A percentile compares a stretch with the other conserved stretches of the same genome.
Evolutionary conservation across 2,113 vertebrate species (phyloP).

Genomic region (Brachyhypopomus gauderio): DNA sequence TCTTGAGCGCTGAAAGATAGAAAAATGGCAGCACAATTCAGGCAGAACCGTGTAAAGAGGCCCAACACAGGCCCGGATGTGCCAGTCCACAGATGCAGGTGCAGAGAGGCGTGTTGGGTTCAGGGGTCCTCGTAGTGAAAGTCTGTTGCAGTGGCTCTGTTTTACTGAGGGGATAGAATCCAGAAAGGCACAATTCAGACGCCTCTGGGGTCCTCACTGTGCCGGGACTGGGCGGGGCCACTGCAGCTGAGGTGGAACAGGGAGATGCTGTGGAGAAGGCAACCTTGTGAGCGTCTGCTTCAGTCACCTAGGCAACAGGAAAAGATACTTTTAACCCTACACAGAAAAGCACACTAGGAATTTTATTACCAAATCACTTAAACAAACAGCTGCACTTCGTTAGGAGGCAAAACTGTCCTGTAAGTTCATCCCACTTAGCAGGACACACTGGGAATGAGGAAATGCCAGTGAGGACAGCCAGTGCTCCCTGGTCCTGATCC

Average conservation of each 20-base stretch:
- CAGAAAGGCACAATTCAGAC: neutral
- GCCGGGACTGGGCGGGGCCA: neutral
- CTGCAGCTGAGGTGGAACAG: neutral
- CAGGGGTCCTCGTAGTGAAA: neutral
- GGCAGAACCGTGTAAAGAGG: neutral
- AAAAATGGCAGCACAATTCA: neutral
- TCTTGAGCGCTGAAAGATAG: neutral
- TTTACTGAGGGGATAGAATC: neutral
- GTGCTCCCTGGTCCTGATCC: no score
- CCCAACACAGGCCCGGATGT: neutral
- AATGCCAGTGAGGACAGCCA: no score
- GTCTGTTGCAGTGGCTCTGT: no score
- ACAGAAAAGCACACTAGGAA: neutral
- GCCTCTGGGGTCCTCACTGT: neutral
- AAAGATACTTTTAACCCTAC: neutral
- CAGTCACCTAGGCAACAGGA: constrained; percentile 12
- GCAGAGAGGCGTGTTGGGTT: neutral
- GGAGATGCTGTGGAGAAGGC: neutral
- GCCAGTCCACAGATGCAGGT: neutral
- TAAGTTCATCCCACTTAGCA: no score
- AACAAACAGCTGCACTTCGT: neutral
- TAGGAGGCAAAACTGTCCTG: no score
- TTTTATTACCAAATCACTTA: neutral
- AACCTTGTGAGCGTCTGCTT: neutral
- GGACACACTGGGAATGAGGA: no score